These are phyloP conservation scores for Folsomia candida DNA, from an alignment of 2,888 invertebrate genomes.

Conservation along the genomic window DNA sequence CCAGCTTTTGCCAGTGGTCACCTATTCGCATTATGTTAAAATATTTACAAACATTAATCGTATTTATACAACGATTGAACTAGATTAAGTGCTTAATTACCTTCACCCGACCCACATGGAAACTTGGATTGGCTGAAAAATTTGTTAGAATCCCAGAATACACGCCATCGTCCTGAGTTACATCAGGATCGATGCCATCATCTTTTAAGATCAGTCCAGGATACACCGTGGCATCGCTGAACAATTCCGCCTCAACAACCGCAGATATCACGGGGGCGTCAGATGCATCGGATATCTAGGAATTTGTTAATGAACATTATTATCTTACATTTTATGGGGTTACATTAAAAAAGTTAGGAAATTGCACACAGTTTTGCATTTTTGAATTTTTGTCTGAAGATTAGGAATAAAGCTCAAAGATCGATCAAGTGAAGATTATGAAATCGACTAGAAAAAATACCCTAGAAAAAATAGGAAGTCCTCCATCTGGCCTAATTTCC, in stretches of 20 bases:
- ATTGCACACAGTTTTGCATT: too few relatives aligned
- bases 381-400: neutral
- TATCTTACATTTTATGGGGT: neutral
- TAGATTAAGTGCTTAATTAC: too few relatives aligned
- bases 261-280: neutral
- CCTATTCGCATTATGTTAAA: too few relatives aligned
- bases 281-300: neutral
- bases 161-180: constrained; percentile 42
- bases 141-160: constrained; percentile 37
- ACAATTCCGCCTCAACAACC: neutral
- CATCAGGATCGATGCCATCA: constrained; percentile 43
- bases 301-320: neutral
- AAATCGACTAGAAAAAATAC: too few relatives aligned
- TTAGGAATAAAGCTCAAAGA: too few relatives aligned
- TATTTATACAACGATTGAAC: too few relatives aligned
- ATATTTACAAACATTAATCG: too few relatives aligned
- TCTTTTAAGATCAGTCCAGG: constrained; percentile 11
- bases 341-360: neutral
- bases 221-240: neutral
- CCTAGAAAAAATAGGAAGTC: neutral
- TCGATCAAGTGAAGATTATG: neutral
- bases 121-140: constrained; percentile 25
- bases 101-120: constrained; percentile 26
- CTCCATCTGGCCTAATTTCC: neutral
- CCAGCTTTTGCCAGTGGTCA: neutral